Percentiles rank a stretch among this genome's conserved stretches.
phyloP scores from a whole-genome alignment of 1,140 invertebrate species.

The Periplaneta americana region DNA sequence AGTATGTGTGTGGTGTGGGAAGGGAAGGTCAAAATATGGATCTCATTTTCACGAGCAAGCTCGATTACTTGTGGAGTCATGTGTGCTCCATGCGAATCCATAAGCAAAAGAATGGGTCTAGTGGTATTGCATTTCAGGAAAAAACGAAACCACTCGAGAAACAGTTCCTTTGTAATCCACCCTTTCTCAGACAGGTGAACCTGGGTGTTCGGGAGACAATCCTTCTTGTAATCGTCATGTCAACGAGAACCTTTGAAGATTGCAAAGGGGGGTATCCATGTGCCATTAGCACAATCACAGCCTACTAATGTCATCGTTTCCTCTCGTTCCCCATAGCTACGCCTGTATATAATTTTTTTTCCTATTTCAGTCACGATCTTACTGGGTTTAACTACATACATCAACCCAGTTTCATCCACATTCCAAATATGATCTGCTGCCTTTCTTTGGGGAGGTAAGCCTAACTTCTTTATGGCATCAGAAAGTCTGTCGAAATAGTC shows the following conservation, averaged over 20 bases:
- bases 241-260: conserved; percentile 13
- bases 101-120: conserved; percentile 20
- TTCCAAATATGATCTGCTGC: neutral
- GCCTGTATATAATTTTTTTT: neutral
- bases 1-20: conserved; percentile 34
- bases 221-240: neutral
- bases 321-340: conserved; percentile 1
- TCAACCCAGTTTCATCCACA: conserved; percentile 7
- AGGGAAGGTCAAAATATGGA: conserved; percentile 32
- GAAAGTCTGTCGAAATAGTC: conserved; percentile 2
- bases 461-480: neutral
- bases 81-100: conserved; percentile 32
- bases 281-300: conserved; percentile 7
- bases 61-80: conserved; percentile 30
- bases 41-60: conserved; percentile 31
- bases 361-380: conserved; percentile 8
- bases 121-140: neutral
- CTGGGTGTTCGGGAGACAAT: conserved; percentile 8
- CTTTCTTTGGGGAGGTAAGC: no score
- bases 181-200: conserved; percentile 6
- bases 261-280: conserved; percentile 8
- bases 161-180: conserved; percentile 13
- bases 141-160: neutral
- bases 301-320: neutral
- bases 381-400: conserved; percentile 7